These are phyloP conservation scores for Agonum fuliginosum DNA, from an alignment of 2,888 invertebrate genomes.

Conservation along the genomic window DNA sequence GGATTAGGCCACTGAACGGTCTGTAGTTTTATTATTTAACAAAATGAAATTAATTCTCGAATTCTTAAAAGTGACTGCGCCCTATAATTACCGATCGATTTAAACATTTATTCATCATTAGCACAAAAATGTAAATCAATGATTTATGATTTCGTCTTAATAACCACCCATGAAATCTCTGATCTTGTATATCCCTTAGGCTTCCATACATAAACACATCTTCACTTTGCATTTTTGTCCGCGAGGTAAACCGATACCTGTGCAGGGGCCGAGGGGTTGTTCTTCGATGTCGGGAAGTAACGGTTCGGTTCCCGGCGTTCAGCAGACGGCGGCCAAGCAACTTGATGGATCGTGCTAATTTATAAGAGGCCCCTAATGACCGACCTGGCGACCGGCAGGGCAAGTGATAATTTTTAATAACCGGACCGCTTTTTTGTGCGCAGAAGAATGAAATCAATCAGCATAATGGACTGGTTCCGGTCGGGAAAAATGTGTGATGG, in stretches of 20 bases:
- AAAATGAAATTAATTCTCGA: background rate
- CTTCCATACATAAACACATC: conserved; percentile 37
- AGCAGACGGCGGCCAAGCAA: conserved; percentile 5
- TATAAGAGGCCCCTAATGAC: conserved; percentile 58
- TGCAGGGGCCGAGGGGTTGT: no score
- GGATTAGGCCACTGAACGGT: no score
- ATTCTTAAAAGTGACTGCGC: background rate
- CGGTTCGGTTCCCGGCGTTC: background rate
- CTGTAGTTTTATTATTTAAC: no score
- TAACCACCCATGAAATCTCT: conserved; percentile 25
- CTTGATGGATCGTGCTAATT: conserved; percentile 56
- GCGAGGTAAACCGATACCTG: background rate
- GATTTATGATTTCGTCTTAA: conserved; percentile 22
- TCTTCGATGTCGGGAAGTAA: background rate
- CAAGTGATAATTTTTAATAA: conserved; percentile 60
- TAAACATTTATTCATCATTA: conserved; percentile 37
- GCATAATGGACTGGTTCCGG: conserved; percentile 56
- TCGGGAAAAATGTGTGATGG: background rate
- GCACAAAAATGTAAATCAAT: conserved; percentile 26
- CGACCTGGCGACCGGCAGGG: conserved; percentile 33
- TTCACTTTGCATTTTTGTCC: conserved; percentile 1
- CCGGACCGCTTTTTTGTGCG: conserved; percentile 49
- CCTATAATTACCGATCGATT: conserved; percentile 28
- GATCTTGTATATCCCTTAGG: conserved; percentile 8
- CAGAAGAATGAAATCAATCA: conserved; percentile 56